phyloP scores from a whole-genome alignment of 2,888 invertebrate genomes.

The Drosophila hamatofila region DNA sequence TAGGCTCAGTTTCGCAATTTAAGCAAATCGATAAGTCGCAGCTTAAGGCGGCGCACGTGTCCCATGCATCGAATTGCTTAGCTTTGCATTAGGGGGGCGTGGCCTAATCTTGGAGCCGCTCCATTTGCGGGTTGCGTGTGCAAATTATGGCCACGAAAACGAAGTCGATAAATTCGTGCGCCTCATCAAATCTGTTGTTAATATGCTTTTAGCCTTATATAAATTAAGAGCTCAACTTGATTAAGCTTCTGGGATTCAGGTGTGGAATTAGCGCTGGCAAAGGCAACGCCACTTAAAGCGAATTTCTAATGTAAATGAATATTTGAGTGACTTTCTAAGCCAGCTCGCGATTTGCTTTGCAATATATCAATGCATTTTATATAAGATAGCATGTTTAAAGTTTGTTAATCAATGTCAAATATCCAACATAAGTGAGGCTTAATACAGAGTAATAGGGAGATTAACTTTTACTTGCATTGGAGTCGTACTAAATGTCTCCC shows the following conservation, averaged over 20 bases:
- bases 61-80: conserved; percentile 6
- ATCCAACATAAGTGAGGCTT: neutral
- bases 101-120: neutral
- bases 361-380: neutral
- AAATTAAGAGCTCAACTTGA: conserved; percentile 7
- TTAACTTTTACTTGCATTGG: neutral
- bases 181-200: conserved; percentile 59
- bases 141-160: conserved; percentile 50
- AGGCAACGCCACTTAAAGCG: neutral
- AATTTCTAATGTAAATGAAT: neutral
- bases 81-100: neutral
- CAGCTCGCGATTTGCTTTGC: neutral
- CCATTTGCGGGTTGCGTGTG: conserved; percentile 28
- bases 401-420: neutral
- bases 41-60: conserved; percentile 27
- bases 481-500: neutral
- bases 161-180: conserved; percentile 47
- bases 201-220: conserved; percentile 18
- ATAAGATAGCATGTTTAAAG: neutral
- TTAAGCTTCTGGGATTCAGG: conserved; percentile 6
- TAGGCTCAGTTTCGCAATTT: conserved; percentile 37
- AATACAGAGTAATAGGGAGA: too few species aligned
- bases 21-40: conserved; percentile 48
- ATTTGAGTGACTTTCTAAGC: neutral
- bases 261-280: neutral